Percentiles rank a stretch among this genome's conserved stretches.
phyloP scores from a whole-genome alignment of 1,140 invertebrate species.

The Panulirus ornatus region DNA sequence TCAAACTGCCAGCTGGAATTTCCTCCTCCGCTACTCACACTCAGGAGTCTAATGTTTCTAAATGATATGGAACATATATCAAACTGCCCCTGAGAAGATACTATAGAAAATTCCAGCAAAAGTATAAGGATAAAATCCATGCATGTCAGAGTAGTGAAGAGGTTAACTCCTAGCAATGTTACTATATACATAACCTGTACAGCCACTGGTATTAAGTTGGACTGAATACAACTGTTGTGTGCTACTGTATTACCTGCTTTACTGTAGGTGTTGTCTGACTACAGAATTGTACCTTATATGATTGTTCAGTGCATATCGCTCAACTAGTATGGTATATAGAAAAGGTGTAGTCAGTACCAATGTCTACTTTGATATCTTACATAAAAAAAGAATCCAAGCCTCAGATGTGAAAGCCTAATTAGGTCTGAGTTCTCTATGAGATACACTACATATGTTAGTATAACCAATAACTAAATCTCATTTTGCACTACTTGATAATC shows the following conservation, averaged over 20 bases:
- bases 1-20: constrained; percentile 22
- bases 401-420: no score
- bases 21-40: background rate
- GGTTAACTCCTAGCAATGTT: constrained; percentile 23
- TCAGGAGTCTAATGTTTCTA: background rate
- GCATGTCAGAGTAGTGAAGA: constrained; percentile 19
- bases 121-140: constrained; percentile 21
- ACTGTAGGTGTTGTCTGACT: background rate
- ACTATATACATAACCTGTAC: constrained; percentile 49
- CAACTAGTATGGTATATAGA: no score
- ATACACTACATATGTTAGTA: no score
- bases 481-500: no score
- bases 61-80: background rate
- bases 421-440: no score
- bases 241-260: background rate
- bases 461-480: no score
- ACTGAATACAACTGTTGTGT: background rate
- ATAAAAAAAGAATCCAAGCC: no score
- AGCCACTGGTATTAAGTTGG: background rate
- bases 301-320: background rate
- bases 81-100: background rate
- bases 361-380: no score
- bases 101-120: constrained; percentile 37
- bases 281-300: background rate
- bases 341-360: no score